Evolutionary conservation across 2,888 invertebrate genomes (phyloP).

Genomic region (Cephus pulcher): DNA sequence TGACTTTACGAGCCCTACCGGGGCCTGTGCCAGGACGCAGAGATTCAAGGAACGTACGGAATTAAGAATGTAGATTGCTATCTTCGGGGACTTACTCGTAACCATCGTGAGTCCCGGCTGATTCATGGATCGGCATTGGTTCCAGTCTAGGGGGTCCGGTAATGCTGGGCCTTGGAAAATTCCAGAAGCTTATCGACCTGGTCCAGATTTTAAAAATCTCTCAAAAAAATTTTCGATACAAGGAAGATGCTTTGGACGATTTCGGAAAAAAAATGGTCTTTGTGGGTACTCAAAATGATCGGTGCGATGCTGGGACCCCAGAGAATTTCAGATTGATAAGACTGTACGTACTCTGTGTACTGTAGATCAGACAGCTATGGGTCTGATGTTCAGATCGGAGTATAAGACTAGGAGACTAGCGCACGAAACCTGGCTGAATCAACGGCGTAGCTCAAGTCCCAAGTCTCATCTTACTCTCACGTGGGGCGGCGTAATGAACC

Average conservation of each 20-base stretch:
- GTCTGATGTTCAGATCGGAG: neutral
- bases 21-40: neutral
- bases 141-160: neutral
- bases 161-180: neutral
- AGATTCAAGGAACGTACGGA: conserved; percentile 27
- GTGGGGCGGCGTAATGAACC: conserved; percentile 63
- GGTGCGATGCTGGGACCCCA: neutral
- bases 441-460: conserved; percentile 27
- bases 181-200: neutral
- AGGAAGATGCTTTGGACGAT: neutral
- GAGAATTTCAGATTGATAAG: neutral
- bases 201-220: neutral
- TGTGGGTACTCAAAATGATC: neutral
- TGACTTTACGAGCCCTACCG: conserved; percentile 35
- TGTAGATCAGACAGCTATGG: neutral
- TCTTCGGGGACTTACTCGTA: conserved; percentile 14
- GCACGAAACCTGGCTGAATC: conserved; percentile 1
- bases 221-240: neutral
- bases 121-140: neutral
- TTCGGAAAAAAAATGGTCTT: neutral
- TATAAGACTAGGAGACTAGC: neutral
- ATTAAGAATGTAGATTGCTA: conserved; percentile 43
- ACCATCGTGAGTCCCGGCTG: neutral
- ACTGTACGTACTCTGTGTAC: neutral
- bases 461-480: conserved; percentile 59